A percentile compares a stretch with the other conserved stretches of the same genome.
These are phyloP conservation scores for Anser cygnoides DNA, from an alignment of 2,113 vertebrate species.

Conservation along the genomic window DNA sequence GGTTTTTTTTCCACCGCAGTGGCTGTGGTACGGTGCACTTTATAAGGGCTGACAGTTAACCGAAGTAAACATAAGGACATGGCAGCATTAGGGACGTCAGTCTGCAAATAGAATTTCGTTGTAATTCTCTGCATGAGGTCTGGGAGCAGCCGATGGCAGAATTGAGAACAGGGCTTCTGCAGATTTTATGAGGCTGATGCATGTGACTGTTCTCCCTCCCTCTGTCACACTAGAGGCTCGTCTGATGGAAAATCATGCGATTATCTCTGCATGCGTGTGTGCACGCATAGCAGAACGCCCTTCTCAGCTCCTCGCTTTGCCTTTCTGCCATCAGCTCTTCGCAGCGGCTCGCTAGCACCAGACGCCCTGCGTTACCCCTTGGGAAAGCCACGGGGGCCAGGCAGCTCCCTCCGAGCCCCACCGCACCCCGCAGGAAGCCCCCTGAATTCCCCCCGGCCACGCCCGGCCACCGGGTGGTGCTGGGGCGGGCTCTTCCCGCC, in stretches of 20 bases:
- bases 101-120: slow-evolving; percentile 57
- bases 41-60: slow-evolving; percentile 65
- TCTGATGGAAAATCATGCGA: slow-evolving; percentile 3
- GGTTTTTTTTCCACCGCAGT: slow-evolving; percentile 18
- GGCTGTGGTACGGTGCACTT: slow-evolving; percentile 7
- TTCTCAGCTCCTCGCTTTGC: not conserved
- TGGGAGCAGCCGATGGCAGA: slow-evolving; percentile 43
- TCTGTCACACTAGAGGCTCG: not conserved
- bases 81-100: slow-evolving; percentile 37
- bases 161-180: slow-evolving; percentile 39
- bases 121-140: slow-evolving; percentile 58
- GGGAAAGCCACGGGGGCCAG: too few relatives aligned
- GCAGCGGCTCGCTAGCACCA: not conserved
- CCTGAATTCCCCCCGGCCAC: too few relatives aligned
- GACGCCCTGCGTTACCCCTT: not conserved
- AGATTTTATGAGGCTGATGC: slow-evolving; percentile 45
- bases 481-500: not conserved
- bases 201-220: slow-evolving; percentile 1
- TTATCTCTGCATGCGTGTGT: not conserved
- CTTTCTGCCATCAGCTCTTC: not conserved
- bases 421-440: not conserved
- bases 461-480: too few relatives aligned
- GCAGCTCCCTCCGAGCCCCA: not conserved
- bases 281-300: not conserved
- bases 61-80: slow-evolving; percentile 63